Evolutionary conservation across 2,888 invertebrate species (phyloP), one percentile per base, ranked within the genome.

Genomic region (Prosopocoilus inquinatus): DNA sequence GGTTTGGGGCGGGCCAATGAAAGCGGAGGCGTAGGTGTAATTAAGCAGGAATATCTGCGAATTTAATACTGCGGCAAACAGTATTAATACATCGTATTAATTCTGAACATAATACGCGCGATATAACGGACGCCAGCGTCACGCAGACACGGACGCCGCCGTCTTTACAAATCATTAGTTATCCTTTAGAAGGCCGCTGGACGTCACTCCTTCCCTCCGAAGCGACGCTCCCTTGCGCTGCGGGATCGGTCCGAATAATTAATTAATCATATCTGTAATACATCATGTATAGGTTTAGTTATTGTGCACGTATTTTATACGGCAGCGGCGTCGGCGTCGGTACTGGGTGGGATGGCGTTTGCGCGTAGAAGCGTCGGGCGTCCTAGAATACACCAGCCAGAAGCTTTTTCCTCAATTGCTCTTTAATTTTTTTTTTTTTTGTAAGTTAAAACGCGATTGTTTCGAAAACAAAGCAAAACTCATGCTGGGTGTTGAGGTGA

Each of bases 101-200:
- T 41, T 41, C 41, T 9, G 41, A 13, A 41, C 41, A 41, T 41
- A 41, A 41, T 41, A 16, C 41, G 41, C n/a, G 9, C 16, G 41
- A 41, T 41, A 11, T 41, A 41, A 16, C 41, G 41, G 35, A 47
- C 45, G 34, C 34, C 52, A 52, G 45, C 52, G 52, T 52, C 38
- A 55, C 59, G 61, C 63, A 63, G 66, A 67, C 65, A 64, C 64
- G 62, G 64, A 60, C 65, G 69, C 68, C 65, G 69, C 68, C 73
- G 73, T 75, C 75, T 75, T 75, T 74, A 75, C 75, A 73, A 73
- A 75, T 75, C 75, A 75, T 75, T 75, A 75, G 75, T 75, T 75
- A 74, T 74, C 73, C 74, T 70, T 74, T 73, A 71, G 68, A 67
- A 63, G 64, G 67, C 67, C 64, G 66, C 65, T 65, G 65, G 53